Evolutionary conservation across 2,797 vertebrate species (phyloP).

Genomic region (Cheirogaleus major): DNA sequence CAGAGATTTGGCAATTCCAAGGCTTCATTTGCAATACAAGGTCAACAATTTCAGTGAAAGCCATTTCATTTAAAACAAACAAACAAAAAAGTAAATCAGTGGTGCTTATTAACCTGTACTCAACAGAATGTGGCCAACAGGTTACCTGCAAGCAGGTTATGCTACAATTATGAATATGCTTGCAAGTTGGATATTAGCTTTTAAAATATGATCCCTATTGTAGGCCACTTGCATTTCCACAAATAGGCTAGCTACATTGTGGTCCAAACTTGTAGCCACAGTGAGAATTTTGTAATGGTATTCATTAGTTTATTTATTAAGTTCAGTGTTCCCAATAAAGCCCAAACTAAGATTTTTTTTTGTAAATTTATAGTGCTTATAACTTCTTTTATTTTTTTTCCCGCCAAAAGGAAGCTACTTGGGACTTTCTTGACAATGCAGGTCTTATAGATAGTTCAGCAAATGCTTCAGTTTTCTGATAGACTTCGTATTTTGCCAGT

Average conservation of each 20-base stretch:
- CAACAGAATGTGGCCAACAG: background rate
- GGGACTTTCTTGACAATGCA: background rate
- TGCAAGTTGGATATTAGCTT: background rate
- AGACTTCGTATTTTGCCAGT: background rate
- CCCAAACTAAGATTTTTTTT: background rate
- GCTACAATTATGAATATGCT: background rate
- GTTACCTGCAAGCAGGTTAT: background rate
- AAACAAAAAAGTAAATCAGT: background rate
- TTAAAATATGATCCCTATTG: background rate
- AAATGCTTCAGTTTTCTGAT: background rate
- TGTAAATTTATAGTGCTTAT: background rate
- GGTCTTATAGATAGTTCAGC: background rate
- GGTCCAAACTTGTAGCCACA: background rate
- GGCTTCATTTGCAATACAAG: constrained; percentile 47
- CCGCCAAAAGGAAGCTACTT: background rate
- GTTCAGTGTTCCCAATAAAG: background rate
- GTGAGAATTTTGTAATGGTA: background rate
- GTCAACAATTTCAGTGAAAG: constrained; percentile 43
- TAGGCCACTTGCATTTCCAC: background rate
- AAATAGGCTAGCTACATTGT: background rate
- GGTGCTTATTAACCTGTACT: background rate
- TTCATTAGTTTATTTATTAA: background rate
- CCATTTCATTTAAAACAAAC: background rate
- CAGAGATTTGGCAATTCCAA: constrained; percentile 20
- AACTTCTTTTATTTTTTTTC: background rate